Percentiles rank a stretch among this genome's conserved stretches.
Conservation (phyloP, 2,113 vertebrate genomes). For the Dinomys branickii region DNA sequence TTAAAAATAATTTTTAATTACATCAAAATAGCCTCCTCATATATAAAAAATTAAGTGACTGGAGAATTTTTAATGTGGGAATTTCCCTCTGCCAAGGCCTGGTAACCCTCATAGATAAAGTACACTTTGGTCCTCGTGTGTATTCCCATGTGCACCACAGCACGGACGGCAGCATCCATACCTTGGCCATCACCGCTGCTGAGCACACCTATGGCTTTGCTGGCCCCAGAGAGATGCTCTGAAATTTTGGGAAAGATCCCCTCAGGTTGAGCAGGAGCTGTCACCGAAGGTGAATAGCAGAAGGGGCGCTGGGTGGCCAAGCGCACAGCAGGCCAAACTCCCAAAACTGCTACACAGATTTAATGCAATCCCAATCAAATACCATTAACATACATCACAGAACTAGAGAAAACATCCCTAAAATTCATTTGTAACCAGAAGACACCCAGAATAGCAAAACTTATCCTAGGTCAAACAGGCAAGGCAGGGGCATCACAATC, state of each 20-base stretch:
- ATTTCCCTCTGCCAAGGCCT: no score
- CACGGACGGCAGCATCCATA: conserved; percentile 55
- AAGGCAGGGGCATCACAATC: no score
- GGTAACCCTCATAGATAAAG: no score
- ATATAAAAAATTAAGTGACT: conserved; percentile 1
- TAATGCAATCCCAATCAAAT: no score
- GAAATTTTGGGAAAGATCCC: conserved; percentile 87
- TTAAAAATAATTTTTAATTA: not conserved
- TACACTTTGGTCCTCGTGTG: no score
- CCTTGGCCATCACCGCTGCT: conserved; percentile 99
- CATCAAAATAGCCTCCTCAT: not conserved
- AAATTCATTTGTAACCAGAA: no score
- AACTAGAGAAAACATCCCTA: no score
- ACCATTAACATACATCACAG: no score
- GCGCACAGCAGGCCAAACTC: not conserved
- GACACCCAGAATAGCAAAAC: no score
- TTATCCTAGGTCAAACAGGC: no score
- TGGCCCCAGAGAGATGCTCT: conserved; percentile 93
- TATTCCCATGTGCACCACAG: no score
- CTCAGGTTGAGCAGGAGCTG: conserved; percentile 64
- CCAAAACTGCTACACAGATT: no score
- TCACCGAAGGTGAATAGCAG: conserved; percentile 72
- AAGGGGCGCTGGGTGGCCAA: not conserved
- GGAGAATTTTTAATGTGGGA: not conserved
- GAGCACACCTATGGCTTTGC: conserved; percentile 95